Evolutionary conservation across 2,797 vertebrate genomes (phyloP).

Genomic region (Acanthopagrus latus): DNA sequence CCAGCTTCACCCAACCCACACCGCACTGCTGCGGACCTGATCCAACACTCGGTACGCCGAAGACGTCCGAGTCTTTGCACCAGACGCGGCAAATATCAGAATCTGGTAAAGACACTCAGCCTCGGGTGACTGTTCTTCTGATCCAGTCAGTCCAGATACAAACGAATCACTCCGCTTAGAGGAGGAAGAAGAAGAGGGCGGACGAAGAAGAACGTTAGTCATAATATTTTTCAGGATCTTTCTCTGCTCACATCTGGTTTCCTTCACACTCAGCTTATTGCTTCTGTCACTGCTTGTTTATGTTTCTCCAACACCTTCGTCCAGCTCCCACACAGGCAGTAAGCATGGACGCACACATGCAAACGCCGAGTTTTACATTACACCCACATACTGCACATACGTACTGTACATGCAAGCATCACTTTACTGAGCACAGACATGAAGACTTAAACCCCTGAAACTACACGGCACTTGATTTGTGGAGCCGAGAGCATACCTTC

Average conservation of each 20-base stretch:
- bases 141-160: too few species aligned
- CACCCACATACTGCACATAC: constrained; percentile 1
- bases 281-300: constrained; percentile 54
- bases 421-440: not conserved
- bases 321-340: constrained; percentile 35
- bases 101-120: not conserved
- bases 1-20: constrained; percentile 40
- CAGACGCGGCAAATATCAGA: too few species aligned
- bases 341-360: constrained; percentile 24
- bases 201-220: constrained; percentile 20
- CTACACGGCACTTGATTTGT: not conserved
- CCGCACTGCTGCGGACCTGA: constrained; percentile 3
- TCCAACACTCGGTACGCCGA: not conserved
- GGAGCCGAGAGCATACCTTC: too few species aligned
- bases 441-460: not conserved
- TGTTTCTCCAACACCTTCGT: constrained; percentile 55
- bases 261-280: constrained; percentile 73
- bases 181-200: too few species aligned
- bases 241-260: constrained; percentile 63
- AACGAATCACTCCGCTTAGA: too few species aligned
- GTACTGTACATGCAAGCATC: not conserved
- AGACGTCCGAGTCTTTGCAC: not conserved
- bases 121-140: not conserved
- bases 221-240: constrained; percentile 54
- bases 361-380: not conserved